Evolutionary conservation across 2,888 invertebrate species (phyloP), one percentile per base, ranked within the genome.

Genomic region (Dyspetes luteomarginatus): DNA sequence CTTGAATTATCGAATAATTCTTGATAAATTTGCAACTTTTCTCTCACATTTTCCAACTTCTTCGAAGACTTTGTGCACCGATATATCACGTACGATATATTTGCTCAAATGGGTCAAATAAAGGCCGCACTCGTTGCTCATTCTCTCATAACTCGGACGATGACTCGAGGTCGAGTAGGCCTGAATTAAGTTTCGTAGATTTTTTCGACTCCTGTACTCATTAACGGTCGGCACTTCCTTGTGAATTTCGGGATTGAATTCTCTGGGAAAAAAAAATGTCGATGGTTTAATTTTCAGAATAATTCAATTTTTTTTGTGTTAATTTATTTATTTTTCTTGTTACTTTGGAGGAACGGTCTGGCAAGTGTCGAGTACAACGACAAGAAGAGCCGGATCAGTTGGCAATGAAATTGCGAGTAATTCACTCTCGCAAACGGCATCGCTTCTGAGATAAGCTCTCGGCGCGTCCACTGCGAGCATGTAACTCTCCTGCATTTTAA

Each of bases 161-260:
- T 91, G 84, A 81, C 89, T 89, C 19, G 91, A 90, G 1, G 92
- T 92, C 4, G 91, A 90, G 74, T 91, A 92, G 0, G 90, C 91
- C 82, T 87, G 89, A 19, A 92, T 84, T 69, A 90, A 88, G 85
- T 90, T 90, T 72, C 90, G 81, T 3, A 89, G 80, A 87, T 89
- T 89, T 24, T 89, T 89, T 3, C 84, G 80, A 60, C 88, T 86
- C 60, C 87, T 84, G 48, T 88, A 91, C 67, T 87, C 86, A 69
- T 88, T 86, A 0, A 89, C 85, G 28, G 67, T 82, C 50, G 90
- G 90, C 19, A 89, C 69, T 85, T 91, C 91, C 2, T 83, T 81
- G 28, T 89, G 86, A 81, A 91, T 90, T 55, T 86, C 80, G n/a
- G 90, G 89, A 86, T 91, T 90, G 36, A 81, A 85, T 74, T 90